phyloP scores from a whole-genome alignment of 2,888 invertebrate species.

The Philopedon plagiatum region DNA sequence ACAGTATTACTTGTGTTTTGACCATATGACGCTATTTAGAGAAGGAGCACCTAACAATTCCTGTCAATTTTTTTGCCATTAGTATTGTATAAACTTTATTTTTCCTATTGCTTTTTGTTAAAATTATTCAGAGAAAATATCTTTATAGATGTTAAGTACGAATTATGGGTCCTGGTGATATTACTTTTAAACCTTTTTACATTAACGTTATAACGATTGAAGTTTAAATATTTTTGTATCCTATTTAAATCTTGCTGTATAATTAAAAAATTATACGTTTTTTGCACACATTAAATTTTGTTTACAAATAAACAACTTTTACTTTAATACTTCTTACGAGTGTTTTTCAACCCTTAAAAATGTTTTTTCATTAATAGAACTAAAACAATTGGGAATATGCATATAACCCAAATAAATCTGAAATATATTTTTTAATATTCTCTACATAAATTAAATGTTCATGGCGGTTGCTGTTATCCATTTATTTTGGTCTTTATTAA shows the following conservation, averaged over 20 bases:
- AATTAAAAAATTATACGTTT: background rate
- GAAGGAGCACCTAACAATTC: background rate
- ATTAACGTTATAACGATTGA: background rate
- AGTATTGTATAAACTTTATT: constrained; percentile 1
- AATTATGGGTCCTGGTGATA: constrained; percentile 13
- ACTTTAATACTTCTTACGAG: constrained; percentile 2
- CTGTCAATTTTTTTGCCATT: constrained; percentile 4
- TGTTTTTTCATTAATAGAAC: no score
- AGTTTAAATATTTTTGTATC: constrained; percentile 7
- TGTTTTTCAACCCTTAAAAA: background rate
- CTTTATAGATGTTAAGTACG: constrained; percentile 13
- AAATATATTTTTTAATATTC: no score
- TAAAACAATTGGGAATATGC: no score
- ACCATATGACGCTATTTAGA: constrained; percentile 1
- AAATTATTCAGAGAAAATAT: constrained; percentile 8
- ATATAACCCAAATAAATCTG: no score
- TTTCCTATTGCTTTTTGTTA: background rate
- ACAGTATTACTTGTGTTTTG: background rate
- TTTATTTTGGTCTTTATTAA: no score
- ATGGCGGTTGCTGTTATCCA: no score
- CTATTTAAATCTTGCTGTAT: background rate
- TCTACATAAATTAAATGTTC: no score
- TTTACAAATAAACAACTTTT: constrained; percentile 4
- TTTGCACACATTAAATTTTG: background rate
- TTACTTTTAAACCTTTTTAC: constrained; percentile 14